Base-by-base conservation (phyloP, 2,113 vertebrate species). In the Pedionomus torquatus region DNA sequence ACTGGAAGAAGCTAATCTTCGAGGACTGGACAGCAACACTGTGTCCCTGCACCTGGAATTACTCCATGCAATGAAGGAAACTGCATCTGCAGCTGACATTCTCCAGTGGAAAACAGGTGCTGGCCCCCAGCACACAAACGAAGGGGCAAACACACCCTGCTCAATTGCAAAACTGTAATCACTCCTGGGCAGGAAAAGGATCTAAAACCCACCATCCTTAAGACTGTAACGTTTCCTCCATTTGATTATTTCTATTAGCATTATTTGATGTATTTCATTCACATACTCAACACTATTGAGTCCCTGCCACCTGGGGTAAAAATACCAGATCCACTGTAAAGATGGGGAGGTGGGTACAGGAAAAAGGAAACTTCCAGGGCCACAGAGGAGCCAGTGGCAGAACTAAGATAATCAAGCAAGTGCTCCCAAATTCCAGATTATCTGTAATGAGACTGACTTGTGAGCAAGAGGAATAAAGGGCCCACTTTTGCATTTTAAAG, bases 361-460 rank as follows among this genome's bases (percentile, higher is more conserved):
- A 68, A 44, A 68, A 30, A 30, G 64, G 65, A 92, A 97, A 95
- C 91, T 97, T 97, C 97, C 96, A 96, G 87, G 95, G 91, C 91
- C 96, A 97, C 96, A 97, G 96, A 96, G 91, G n/a, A 89, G 44
- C 2, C 2, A 8, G 89, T 72, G 94, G 86, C 86, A 95, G 90
- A 86, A 64, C 66, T 57, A 23, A 69, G 41, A 28, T n/a, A 4
- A 35, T 1, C 85, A 57, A 93, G 31, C 48, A 93, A 82, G 5
- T 11, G 69, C 44, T 95, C 72, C 58, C 83, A 51, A 78, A 66
- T 72, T 87, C 80, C 86, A 72, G 4, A 69, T 64, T 39, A 48
- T n/a, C 72, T 25, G 2, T 2, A 63, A 43, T 0, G 11, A 71
- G 60, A 60, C 69, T 52, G 51, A 51, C n/a, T 90, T 17, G 17